These are phyloP conservation scores for Stenichneumon culpator DNA, from an alignment of 2,888 invertebrate species.

Conservation along the genomic window DNA sequence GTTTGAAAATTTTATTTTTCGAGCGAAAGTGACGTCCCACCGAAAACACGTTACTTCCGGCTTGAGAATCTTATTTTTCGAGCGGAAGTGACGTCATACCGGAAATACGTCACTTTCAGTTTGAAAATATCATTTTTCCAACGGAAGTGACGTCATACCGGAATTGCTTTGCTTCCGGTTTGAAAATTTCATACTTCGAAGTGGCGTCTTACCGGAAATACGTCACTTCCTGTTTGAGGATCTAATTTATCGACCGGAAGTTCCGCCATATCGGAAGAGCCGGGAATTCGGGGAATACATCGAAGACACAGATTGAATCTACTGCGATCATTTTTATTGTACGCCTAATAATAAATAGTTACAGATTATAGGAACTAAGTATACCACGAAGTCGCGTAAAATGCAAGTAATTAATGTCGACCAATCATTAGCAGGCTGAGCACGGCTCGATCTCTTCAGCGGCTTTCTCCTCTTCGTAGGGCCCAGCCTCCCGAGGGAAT, in stretches of 20 bases:
- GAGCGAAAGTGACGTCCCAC: too few species aligned
- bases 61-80: too few species aligned
- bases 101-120: too few species aligned
- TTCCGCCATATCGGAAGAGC: neutral
- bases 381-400: neutral
- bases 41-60: too few species aligned
- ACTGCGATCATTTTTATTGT: neutral
- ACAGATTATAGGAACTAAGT: slow-evolving; percentile 24
- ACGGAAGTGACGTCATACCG: too few species aligned
- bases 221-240: neutral
- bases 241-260: too few species aligned
- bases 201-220: neutral
- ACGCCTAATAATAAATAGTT: slow-evolving; percentile 1
- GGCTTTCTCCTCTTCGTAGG: slow-evolving; percentile 35
- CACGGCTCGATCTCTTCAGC: slow-evolving; percentile 9
- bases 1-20: too few species aligned
- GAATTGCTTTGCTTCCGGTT: too few species aligned
- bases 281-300: neutral
- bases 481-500: slow-evolving; percentile 60
- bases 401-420: neutral
- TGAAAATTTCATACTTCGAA: too few species aligned
- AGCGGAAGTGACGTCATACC: too few species aligned
- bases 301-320: neutral
- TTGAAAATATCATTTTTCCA: too few species aligned
- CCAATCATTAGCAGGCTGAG: slow-evolving; percentile 15